phyloP scores from a whole-genome alignment of 1,140 invertebrate genomes.

The Lamellibrachia luymesi region DNA sequence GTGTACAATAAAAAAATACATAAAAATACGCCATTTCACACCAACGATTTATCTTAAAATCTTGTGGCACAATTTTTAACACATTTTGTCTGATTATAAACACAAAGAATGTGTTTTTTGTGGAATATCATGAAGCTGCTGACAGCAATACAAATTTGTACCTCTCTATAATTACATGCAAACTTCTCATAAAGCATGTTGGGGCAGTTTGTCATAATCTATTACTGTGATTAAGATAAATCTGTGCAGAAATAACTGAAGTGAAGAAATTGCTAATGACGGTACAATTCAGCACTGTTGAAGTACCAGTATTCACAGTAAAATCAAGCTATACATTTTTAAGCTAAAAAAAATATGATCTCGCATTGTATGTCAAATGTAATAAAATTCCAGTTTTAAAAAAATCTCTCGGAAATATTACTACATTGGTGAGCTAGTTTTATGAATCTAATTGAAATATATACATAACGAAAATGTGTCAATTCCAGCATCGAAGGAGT shows the following conservation, averaged over 20 bases:
- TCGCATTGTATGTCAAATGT: not conserved
- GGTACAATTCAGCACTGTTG: too few relatives aligned
- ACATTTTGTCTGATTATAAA: not conserved
- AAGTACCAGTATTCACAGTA: too few relatives aligned
- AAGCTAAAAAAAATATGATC: not conserved
- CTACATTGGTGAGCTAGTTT: not conserved
- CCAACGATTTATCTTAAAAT: not conserved
- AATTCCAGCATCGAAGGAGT: not conserved
- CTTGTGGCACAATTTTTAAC: not conserved
- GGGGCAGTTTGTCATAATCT: not conserved
- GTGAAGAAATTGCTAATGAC: too few relatives aligned
- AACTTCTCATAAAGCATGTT: not conserved
- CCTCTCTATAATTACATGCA: not conserved
- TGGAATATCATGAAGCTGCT: not conserved
- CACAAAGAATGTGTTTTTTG: not conserved
- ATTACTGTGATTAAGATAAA: too few relatives aligned
- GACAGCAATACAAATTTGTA: not conserved
- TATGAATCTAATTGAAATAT: not conserved
- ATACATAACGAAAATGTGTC: not conserved
- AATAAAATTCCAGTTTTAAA: not conserved
- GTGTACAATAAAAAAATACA: not conserved
- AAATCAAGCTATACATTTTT: too few relatives aligned
- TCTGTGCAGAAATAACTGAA: too few relatives aligned
- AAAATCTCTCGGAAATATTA: not conserved
- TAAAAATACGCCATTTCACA: not conserved